These are phyloP conservation scores for Ceriagrion tenellum DNA, from an alignment of 2,888 invertebrate genomes.

Conservation along the genomic window DNA sequence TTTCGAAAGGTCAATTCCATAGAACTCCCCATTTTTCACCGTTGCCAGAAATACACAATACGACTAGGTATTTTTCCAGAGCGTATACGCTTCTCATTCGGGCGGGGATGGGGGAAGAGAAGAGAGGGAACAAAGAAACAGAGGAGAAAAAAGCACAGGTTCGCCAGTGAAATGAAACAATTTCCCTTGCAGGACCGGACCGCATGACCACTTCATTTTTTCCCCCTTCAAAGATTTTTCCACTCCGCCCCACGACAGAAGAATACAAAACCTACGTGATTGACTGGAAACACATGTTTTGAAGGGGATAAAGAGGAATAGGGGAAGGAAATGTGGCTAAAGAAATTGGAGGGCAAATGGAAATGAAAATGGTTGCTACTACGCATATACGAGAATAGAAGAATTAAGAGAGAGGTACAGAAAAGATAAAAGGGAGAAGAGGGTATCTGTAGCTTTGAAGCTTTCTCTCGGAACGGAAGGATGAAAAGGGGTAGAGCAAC, in stretches of 20 bases:
- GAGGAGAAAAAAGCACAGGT: background rate
- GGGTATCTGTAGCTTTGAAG: background rate
- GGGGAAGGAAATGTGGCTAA: background rate
- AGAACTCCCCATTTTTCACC: background rate
- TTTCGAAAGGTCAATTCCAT: background rate
- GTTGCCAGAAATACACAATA: background rate
- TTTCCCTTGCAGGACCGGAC: background rate
- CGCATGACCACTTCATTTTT: background rate
- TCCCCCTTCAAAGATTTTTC: background rate
- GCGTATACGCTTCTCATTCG: background rate
- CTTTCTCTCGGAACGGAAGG: background rate
- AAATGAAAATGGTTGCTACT: background rate
- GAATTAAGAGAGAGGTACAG: background rate
- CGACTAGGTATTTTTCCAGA: background rate
- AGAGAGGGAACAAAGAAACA: background rate
- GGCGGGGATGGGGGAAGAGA: background rate
- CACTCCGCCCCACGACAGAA: background rate
- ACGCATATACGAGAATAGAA: background rate
- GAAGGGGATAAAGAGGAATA: background rate
- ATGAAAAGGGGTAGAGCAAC: background rate
- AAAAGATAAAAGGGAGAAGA: background rate
- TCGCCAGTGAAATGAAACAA: background rate
- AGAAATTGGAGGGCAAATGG: background rate
- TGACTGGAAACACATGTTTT: background rate
- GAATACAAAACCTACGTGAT: background rate